These are phyloP conservation scores for Lophius americanus DNA, from an alignment of 2,797 vertebrate genomes.

Conservation along the genomic window DNA sequence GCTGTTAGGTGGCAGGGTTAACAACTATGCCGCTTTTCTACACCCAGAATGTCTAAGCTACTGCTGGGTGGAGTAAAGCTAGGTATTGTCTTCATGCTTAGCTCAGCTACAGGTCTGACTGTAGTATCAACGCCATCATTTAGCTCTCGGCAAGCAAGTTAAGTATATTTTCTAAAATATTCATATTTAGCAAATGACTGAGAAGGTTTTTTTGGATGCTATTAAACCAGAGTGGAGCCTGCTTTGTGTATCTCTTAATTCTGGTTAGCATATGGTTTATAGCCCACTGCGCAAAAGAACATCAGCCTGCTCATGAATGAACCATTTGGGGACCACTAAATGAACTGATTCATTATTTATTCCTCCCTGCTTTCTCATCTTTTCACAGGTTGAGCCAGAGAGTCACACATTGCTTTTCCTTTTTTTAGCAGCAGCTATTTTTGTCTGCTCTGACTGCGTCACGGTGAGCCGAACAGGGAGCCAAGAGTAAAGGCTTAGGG, in stretches of 20 bases:
- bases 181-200: no score
- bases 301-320: no score
- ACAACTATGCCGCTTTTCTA: no score
- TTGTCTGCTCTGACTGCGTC: slow-evolving; percentile 58
- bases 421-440: slow-evolving; percentile 73
- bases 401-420: slow-evolving; percentile 44
- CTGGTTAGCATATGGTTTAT: neutral
- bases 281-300: neutral
- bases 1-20: no score
- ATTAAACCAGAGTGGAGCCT: neutral
- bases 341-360: slow-evolving; percentile 24
- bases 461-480: slow-evolving; percentile 54
- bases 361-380: slow-evolving; percentile 4
- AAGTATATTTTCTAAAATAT: neutral
- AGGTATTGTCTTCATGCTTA: neutral
- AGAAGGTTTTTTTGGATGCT: no score
- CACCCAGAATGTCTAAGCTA: no score
- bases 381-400: slow-evolving; percentile 47
- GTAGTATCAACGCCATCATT: neutral
- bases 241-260: slow-evolving; percentile 1
- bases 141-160: neutral
- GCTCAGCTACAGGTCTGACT: neutral
- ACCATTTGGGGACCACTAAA: slow-evolving; percentile 4
- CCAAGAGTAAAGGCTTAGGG: slow-evolving; percentile 61
- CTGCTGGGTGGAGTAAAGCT: no score